phyloP scores from a whole-genome alignment of 2,888 invertebrate species.

The Agonopterix subpropinquella region DNA sequence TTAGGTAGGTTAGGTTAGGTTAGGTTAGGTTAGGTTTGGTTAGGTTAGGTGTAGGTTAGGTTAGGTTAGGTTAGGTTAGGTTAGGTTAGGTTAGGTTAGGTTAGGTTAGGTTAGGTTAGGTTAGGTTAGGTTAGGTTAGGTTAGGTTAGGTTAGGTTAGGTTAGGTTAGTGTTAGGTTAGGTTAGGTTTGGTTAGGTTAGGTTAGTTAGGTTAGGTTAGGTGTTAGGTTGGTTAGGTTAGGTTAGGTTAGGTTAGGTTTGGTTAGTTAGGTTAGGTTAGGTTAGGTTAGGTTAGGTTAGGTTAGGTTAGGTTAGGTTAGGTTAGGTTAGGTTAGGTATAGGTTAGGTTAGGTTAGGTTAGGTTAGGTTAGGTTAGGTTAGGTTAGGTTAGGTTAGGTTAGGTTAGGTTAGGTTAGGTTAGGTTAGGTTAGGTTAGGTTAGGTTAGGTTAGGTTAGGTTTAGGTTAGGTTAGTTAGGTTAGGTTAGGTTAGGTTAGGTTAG shows the following conservation, averaged over 20 bases:
- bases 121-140: constrained; percentile 5
- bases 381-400: constrained; percentile 13
- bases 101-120: constrained; percentile 11
- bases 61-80: too few relatives aligned
- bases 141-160: too few relatives aligned
- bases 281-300: constrained; percentile 6
- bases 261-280: constrained; percentile 7
- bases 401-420: constrained; percentile 13
- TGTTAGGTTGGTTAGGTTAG: constrained; percentile 8
- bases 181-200: constrained; percentile 20
- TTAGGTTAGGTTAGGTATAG: constrained; percentile 9
- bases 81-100: too few relatives aligned
- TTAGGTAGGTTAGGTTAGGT: constrained; percentile 10
- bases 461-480: constrained; percentile 14
- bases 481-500: constrained; percentile 7
- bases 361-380: constrained; percentile 13
- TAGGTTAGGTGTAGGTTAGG: constrained; percentile 13
- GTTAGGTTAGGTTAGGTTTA: constrained; percentile 11
- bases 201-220: constrained; percentile 7
- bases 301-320: constrained; percentile 5
- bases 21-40: constrained; percentile 12
- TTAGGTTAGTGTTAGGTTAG: constrained; percentile 12
- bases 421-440: constrained; percentile 13
- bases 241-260: constrained; percentile 9
- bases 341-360: constrained; percentile 11